Evolutionary conservation across 2,888 invertebrate species (phyloP).

Genomic region (Callosobruchus maculatus): DNA sequence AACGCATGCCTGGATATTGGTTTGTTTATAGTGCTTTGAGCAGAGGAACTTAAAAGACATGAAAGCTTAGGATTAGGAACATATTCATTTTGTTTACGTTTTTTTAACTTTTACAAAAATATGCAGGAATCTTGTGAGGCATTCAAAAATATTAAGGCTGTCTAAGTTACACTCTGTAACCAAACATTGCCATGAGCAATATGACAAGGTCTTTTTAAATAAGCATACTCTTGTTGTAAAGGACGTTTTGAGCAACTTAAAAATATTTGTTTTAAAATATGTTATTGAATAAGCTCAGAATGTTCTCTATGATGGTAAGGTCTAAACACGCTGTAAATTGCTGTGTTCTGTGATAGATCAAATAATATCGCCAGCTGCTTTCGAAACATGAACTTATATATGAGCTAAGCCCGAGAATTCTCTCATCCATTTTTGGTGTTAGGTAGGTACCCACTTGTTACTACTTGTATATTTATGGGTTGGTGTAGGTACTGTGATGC

Average conservation of each 20-base stretch:
- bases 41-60: too few species aligned
- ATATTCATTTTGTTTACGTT: too few species aligned
- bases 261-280: constrained; percentile 19
- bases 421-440: constrained; percentile 8
- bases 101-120: too few species aligned
- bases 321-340: background rate
- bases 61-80: too few species aligned
- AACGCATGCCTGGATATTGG: too few species aligned
- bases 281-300: background rate
- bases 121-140: too few species aligned
- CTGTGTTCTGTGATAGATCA: constrained; percentile 30
- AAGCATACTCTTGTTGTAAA: background rate
- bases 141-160: too few species aligned
- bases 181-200: background rate
- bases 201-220: too few species aligned
- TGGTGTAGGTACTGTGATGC: constrained; percentile 50
- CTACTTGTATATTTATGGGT: constrained; percentile 16
- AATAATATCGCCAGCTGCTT: constrained; percentile 14
- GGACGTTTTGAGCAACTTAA: background rate
- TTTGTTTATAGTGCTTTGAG: too few species aligned
- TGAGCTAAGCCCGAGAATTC: background rate
- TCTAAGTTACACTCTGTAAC: background rate
- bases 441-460: constrained; percentile 15
- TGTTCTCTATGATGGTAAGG: background rate
- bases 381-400: background rate